Evolutionary conservation across 2,888 invertebrate genomes (phyloP), one percentile per base, ranked within the genome.

Genomic region (Glyphotaelius pellucidus): DNA sequence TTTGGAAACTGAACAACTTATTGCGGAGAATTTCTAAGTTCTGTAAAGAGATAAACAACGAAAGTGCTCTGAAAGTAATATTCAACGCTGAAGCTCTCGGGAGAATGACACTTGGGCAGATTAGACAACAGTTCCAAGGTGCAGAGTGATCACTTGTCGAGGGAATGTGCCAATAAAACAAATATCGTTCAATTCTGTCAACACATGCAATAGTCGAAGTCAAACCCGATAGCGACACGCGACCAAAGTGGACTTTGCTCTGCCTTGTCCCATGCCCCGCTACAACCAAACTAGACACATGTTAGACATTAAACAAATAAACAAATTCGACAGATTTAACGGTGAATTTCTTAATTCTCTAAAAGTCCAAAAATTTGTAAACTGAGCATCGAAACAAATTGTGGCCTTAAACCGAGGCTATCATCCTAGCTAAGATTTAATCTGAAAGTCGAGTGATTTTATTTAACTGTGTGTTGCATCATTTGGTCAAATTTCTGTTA

Each of bases 161-260:
- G 88, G 88, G 88, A 88, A 52, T 88, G 88, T 31, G 88, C 88
- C 35, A 31, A 52, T 88, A 67, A 30, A 88, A n/a, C 31, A 87
- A 52, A 30, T 52, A 52, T 47, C 30, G 35, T 30, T 15, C 31
- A n/a, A 12, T 31, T 25, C 67, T 31, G 30, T 32, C 81, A 81
- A 81, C 32, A 81, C 31, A 81, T 32, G 31, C 25, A n/a, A 25
- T 25, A 67, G 25, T 67, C 2, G 67, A 9, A 67, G 67, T 25
- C 67, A n/a, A 67, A n/a, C n/a, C 67, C 67, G 67, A 67, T 67
- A 67, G 67, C 25, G 67, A 67, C 81, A 32, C 81, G 81, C 30
- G 81, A 81, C 81, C 32, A 12, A 32, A 31, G 38, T 35, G 85
- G 85, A 85, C 85, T 85, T 85, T 85, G 85, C 7, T 4, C 85